Conservation (phyloP, 92 coral and sea anemone genomes). For the Plumapathes pennacea region DNA sequence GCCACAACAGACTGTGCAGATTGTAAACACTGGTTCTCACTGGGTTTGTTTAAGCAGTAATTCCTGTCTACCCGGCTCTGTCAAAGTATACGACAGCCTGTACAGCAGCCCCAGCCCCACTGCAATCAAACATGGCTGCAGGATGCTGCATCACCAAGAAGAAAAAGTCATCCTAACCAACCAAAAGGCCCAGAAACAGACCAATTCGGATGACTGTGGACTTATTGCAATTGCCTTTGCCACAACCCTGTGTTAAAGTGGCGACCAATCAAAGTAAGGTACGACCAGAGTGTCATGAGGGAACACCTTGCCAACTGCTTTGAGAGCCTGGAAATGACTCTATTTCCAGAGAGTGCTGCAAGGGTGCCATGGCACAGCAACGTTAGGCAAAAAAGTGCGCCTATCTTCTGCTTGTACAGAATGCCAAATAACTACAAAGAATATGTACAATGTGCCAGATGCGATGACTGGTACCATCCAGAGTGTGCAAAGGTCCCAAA, state of each 20-base stretch:
- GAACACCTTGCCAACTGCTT: constrained; percentile 47
- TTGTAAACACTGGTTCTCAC: constrained; percentile 20
- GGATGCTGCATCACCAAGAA: constrained; percentile 16
- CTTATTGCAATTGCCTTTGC: too few species aligned
- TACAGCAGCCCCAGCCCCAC: constrained; percentile 13
- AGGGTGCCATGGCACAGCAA: too few species aligned
- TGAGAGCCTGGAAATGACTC: constrained; percentile 21
- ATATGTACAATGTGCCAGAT: constrained; percentile 31
- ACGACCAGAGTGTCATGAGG: constrained; percentile 34
- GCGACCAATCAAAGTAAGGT: constrained; percentile 32
- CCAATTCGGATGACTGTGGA: constrained; percentile 30
- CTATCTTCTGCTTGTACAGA: constrained; percentile 36
- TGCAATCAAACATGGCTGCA: too few species aligned
- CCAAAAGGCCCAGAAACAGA: constrained; percentile 52
- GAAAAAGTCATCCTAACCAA: constrained; percentile 23
- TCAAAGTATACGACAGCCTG: constrained; percentile 38
- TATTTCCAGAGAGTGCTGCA: constrained; percentile 31
- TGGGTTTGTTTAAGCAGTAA: constrained; percentile 38
- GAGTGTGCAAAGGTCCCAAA: constrained; percentile 16
- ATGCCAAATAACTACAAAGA: constrained; percentile 38
- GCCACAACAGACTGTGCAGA: constrained; percentile 12
- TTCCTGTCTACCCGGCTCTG: constrained; percentile 32
- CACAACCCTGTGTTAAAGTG: constrained; percentile 47
- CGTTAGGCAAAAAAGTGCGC: too few species aligned
- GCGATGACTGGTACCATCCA: constrained; percentile 33